A percentile compares a stretch with the other conserved stretches of the same genome.
phyloP scores from a whole-genome alignment of 2,113 vertebrate genomes.

The Falcunculus frontatus region DNA sequence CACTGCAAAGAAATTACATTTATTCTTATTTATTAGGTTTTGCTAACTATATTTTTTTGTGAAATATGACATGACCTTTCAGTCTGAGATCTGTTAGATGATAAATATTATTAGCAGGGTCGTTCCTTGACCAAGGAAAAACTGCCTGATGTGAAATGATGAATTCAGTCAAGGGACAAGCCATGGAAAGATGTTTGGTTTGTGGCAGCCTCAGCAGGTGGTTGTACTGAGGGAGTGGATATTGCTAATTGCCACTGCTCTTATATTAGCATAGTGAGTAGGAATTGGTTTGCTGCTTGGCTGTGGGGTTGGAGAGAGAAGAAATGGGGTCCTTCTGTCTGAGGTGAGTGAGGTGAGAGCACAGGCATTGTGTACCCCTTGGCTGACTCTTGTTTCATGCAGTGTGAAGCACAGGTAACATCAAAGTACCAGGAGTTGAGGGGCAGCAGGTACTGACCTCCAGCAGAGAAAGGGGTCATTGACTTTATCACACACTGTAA shows the following conservation, averaged over 20 bases:
- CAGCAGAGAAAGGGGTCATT: background rate
- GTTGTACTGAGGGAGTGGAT: background rate
- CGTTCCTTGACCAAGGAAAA: conserved; percentile 33
- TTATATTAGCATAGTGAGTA: background rate
- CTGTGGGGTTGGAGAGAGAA: background rate
- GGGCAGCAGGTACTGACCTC: background rate
- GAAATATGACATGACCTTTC: conserved; percentile 29
- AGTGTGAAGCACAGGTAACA: background rate
- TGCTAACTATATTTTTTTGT: background rate
- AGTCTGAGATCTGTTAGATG: conserved; percentile 46
- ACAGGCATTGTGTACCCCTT: accelerated
- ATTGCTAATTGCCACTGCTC: background rate
- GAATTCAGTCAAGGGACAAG: background rate
- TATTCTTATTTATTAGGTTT: conserved; percentile 51
- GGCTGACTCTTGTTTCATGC: background rate
- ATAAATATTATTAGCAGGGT: conserved; percentile 57
- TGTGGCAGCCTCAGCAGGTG: background rate
- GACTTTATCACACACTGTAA: background rate
- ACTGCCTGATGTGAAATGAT: background rate
- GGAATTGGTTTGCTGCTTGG: background rate
- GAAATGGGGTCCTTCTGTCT: background rate
- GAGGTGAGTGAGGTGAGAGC: background rate
- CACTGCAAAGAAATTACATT: conserved; percentile 15
- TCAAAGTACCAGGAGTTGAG: background rate
- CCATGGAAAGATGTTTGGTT: background rate